Percentiles rank a stretch among this genome's conserved stretches.
Evolutionary conservation across 2,113 vertebrate genomes (phyloP).

Genomic region (Solea senegalensis): DNA sequence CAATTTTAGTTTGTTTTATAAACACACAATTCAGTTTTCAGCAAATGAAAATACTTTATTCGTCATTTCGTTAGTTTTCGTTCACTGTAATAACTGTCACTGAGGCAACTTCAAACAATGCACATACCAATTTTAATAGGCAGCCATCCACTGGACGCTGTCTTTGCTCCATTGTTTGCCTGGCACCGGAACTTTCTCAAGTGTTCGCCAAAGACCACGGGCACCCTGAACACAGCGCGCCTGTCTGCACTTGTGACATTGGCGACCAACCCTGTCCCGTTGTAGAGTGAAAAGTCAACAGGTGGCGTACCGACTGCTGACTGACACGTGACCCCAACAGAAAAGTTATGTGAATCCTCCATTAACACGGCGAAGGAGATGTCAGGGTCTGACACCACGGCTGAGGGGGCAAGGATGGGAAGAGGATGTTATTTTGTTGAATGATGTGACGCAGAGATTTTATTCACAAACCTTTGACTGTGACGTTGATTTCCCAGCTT

Average conservation of each 20-base stretch:
- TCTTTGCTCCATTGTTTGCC: constrained; percentile 52
- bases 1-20: too few relatives aligned
- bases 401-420: constrained; percentile 45
- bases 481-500: constrained; percentile 47
- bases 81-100: too few relatives aligned
- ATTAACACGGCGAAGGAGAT: constrained; percentile 67
- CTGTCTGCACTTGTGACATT: background rate
- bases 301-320: constrained; percentile 54
- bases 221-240: constrained; percentile 35
- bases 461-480: constrained; percentile 68
- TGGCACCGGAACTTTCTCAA: constrained; percentile 55
- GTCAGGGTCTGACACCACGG: constrained; percentile 53
- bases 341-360: constrained; percentile 24
- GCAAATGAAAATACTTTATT: too few relatives aligned
- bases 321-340: constrained; percentile 56
- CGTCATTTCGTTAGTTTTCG: too few relatives aligned
- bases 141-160: constrained; percentile 20
- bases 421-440: background rate
- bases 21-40: too few relatives aligned
- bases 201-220: constrained; percentile 47
- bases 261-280: background rate
- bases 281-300: constrained; percentile 67
- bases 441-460: background rate
- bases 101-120: background rate
- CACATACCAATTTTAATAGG: constrained; percentile 69